A percentile compares a stretch with the other conserved stretches of the same genome.
These are phyloP conservation scores for Poecile montanus DNA, from an alignment of 2,797 vertebrate genomes.

Conservation along the genomic window DNA sequence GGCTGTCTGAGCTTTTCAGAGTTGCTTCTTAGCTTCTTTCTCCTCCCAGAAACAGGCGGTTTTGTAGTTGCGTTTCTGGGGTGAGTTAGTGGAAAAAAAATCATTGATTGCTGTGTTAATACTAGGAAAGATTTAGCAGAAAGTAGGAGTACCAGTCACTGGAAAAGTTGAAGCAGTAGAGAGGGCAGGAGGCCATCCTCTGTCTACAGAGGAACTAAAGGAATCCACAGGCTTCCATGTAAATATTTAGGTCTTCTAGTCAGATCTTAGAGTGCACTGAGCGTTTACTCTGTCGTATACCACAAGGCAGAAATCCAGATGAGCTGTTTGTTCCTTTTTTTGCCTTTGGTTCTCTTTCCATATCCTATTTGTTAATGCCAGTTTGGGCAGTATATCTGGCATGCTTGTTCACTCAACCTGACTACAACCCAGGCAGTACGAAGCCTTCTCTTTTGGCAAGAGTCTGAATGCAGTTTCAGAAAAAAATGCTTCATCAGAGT, in stretches of 20 bases:
- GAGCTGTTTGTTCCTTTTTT: conserved; percentile 23
- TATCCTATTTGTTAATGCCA: not conserved
- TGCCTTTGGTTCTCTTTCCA: conserved; percentile 12
- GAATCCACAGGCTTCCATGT: conserved; percentile 29
- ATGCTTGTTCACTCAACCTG: not conserved
- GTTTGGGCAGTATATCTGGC: not conserved
- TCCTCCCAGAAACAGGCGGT: not conserved
- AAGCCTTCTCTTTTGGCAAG: not conserved
- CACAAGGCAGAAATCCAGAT: not conserved
- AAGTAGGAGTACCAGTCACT: not conserved
- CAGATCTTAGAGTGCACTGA: conserved; percentile 19
- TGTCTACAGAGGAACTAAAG: conserved; percentile 27
- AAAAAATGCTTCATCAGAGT: conserved; percentile 12
- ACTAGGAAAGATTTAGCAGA: conserved; percentile 30
- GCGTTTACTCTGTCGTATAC: not conserved
- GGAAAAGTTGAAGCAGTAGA: conserved; percentile 8
- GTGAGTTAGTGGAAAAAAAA: not conserved
- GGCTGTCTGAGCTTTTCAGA: conserved; percentile 11
- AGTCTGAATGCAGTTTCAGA: not conserved
- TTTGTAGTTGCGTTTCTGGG: not conserved
- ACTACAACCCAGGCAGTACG: not conserved
- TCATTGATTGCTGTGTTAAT: not conserved
- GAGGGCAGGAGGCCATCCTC: not conserved
- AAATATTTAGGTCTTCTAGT: conserved; percentile 34
- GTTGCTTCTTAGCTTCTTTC: not conserved